Evolutionary conservation across 1,140 invertebrate species (phyloP), one percentile per base, ranked within the genome.

Genomic region (Calephelis nemesis): DNA sequence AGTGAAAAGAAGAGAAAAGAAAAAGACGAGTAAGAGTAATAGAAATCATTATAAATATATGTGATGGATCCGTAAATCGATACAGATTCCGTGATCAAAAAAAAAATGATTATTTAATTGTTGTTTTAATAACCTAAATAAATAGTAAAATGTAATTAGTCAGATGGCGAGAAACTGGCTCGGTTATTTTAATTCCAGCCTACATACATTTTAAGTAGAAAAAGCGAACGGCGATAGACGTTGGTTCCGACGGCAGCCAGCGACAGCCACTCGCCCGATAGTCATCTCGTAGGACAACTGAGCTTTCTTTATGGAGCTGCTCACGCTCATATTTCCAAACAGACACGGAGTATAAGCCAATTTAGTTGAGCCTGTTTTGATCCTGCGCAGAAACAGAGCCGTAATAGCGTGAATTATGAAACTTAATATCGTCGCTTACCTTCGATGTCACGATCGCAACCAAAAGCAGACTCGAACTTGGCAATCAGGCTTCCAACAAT

Each of bases 191-290:
- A 63, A 58, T 68, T 73, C 66, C 68, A 75, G 71, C 71, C 71
- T 72, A 73, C 65, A 81, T 81, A 71, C 75, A 79, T 81, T 74
- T 77, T 77, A 81, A 79, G 71, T 75, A 73, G 75, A 77, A 79
- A 76, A 74, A 74, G 68, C 70, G 72, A 75, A 67, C 65, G 45
- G 77, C 75, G 75, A 82, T 79, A 79, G 81, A 84, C 76, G 78
- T 81, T 81, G 73, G 73, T 81, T 77, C 76, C 69, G 78, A 82
- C 81, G 76, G 68, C 75, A 82, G 74, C 79, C 71, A 69, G 72
- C 74, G 81, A 83, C 84, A 85, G 78, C 83, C 83, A 80, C 82
- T 87, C 86, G 85, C 49, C 40, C 69, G 85, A 88, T 88, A 83
- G 83, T 68, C 77, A 89, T 89, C 87, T 79, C 74, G 9, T 60